Evolutionary conservation across 2,888 invertebrate genomes (phyloP), one percentile per base, ranked within the genome.

Genomic region (Lasioglossum oenotherae): DNA sequence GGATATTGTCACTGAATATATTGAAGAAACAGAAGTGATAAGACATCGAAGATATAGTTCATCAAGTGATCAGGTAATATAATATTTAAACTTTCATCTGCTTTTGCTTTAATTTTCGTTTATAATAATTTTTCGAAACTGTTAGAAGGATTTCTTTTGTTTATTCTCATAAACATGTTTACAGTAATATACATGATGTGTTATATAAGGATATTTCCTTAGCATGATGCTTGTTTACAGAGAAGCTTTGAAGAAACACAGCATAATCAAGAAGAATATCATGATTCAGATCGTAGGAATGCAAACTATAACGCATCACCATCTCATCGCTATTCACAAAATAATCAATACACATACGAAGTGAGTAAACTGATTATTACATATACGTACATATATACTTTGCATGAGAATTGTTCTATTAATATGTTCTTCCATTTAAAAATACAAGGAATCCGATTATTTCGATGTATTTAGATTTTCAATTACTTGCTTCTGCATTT

Each of bases 271-370:
- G 93, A 94, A 81, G 94, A 94, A 81, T 94, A 93, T 82, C 93
- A 93, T 73, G 94, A 95, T 46, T 93, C 93, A 76, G 95, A 95
- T 81, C 92, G 94, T 88, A 93, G 93, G 89, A 95, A 95, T 87
- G 94, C 95, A 78, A 95, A 95, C 91, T 94, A 94, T 88, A 93
- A 92, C 91, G 90, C 92, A 57, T 94, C 94, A 86, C 93, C 94
- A 38, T 88, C 93, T 60, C 94, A 93, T 89, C 93, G 93, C 84
- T 93, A 94, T 85, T 88, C 93, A 49, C 92, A 92, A 88, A 94
- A 93, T 89, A 94, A 92, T 93, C 93, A 94, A 74, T 94, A 93
- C 81, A 86, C 90, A 8, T 94, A 95, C 84, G 95, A 95, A 92
- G 95, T 95, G 92, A 87, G 90, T 91, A 78, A 80, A 81, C n/a